These are phyloP conservation scores for Standfussiana lucernea DNA, from an alignment of 2,888 invertebrate species.

Conservation along the genomic window DNA sequence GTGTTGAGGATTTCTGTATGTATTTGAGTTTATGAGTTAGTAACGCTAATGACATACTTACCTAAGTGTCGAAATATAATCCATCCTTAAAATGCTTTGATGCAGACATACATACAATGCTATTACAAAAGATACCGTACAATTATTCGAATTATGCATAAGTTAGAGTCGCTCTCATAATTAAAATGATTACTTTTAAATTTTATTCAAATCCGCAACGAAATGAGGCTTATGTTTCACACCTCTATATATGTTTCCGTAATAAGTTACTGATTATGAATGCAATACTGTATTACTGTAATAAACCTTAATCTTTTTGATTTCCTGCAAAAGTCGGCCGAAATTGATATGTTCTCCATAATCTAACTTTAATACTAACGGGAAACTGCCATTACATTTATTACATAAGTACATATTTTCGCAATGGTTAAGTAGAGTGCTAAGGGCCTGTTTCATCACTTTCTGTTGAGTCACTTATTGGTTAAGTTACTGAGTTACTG, in stretches of 20 bases:
- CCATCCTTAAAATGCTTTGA: background rate
- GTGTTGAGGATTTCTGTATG: background rate
- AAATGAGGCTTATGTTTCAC: conserved; percentile 5
- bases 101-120: background rate
- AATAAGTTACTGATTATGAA: conserved; percentile 11
- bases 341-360: conserved; percentile 20
- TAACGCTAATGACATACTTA: background rate
- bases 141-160: conserved; percentile 1
- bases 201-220: conserved; percentile 7
- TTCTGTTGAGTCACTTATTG: too few relatives aligned
- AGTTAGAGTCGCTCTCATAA: conserved; percentile 14
- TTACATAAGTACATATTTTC: background rate
- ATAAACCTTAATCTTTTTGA: conserved; percentile 27
- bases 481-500: too few relatives aligned
- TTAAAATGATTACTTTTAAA: conserved; percentile 4
- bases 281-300: conserved; percentile 16
- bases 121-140: background rate
- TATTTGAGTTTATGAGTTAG: too few relatives aligned
- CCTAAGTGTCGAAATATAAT: background rate
- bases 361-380: conserved; percentile 20
- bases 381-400: conserved; percentile 28
- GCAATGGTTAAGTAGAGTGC: conserved; percentile 9
- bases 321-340: conserved; percentile 34
- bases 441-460: background rate
- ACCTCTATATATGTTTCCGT: conserved; percentile 10